Base-by-base conservation (phyloP, 2,888 invertebrate species). In the Ceramica pisi region DNA sequence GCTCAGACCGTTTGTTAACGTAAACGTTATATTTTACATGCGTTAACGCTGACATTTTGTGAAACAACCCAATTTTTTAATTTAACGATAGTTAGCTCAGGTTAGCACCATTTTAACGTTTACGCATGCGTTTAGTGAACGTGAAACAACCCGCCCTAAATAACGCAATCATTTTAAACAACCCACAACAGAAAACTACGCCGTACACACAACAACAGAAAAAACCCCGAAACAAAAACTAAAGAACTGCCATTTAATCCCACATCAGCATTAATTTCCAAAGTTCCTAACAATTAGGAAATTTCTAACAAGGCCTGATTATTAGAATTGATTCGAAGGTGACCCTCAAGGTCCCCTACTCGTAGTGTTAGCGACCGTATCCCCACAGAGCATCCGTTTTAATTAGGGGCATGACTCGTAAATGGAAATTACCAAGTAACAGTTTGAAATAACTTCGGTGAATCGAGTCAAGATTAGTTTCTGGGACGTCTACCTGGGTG, bases 241-340 rank as follows among this genome's bases (percentile, higher is more conserved):
- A 64, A 60, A 63, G 51, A 77, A 72, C 35, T 46, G 21, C 55
- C 53, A 38, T 63, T 80, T 75, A 64, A 57, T 46, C 57, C 67
- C 69, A 70, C 26, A 63, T 62, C 41, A 62, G 31, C 56, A 59
- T 62, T 55, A 57, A 81, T 63, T 71, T 57, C 10, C 9, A 51
- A 61, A 57, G 64, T 72, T 62, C 59, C 67, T 71, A 38, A 71
- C 69, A 75, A 72, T 78, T 72, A 81, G n/a, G n/a, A 69, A 78
- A 83, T 70, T 69, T 69, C 70, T 71, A 83, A 82, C 80, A 72
- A 82, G 77, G 41, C n/a, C 19, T 55, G 55, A 80, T 83, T 82
- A 82, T 80, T 80, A 83, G 72, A 80, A 81, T 75, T 82, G 77
- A 83, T 83, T 83, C 70, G 72, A 74, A 79, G 81, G 72, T 76